Evolutionary conservation across 1,140 invertebrate species (phyloP).

Genomic region (Oryzaephilus surinamensis): DNA sequence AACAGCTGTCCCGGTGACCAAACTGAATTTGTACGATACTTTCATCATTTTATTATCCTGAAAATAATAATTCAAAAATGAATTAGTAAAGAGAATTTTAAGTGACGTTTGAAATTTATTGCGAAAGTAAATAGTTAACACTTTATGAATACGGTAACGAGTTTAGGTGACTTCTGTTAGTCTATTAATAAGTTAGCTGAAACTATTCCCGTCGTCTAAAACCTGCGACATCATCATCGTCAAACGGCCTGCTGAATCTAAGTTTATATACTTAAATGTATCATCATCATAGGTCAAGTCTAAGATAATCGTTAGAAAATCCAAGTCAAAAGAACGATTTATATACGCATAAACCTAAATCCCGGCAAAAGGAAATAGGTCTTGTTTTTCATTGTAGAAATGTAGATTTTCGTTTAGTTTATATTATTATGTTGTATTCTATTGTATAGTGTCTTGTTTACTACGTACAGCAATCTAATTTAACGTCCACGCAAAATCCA

Average conservation of each 20-base stretch:
- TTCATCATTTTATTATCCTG: constrained; percentile 4
- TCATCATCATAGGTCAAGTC: constrained; percentile 2
- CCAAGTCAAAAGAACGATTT: too few species aligned
- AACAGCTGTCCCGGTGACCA: constrained; percentile 11
- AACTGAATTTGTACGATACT: constrained; percentile 1
- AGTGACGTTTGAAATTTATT: background rate
- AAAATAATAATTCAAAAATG: constrained; percentile 11
- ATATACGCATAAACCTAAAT: background rate
- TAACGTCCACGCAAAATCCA: too few species aligned
- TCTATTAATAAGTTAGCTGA: constrained; percentile 6
- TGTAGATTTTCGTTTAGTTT: too few species aligned
- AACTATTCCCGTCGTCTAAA: constrained; percentile 6
- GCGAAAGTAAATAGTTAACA: background rate
- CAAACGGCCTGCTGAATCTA: too few species aligned
- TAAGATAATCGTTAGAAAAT: constrained; percentile 3
- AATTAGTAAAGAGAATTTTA: constrained; percentile 1
- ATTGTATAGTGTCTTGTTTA: too few species aligned
- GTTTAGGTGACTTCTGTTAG: background rate
- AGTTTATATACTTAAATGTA: too few species aligned
- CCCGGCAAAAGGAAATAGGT: background rate
- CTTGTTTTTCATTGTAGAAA: background rate
- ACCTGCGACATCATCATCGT: too few species aligned
- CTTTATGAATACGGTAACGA: background rate
- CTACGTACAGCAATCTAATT: too few species aligned
- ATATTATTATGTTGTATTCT: too few species aligned